phyloP scores from a whole-genome alignment of 2,888 invertebrate species.

The Drosophila anomalipes region DNA sequence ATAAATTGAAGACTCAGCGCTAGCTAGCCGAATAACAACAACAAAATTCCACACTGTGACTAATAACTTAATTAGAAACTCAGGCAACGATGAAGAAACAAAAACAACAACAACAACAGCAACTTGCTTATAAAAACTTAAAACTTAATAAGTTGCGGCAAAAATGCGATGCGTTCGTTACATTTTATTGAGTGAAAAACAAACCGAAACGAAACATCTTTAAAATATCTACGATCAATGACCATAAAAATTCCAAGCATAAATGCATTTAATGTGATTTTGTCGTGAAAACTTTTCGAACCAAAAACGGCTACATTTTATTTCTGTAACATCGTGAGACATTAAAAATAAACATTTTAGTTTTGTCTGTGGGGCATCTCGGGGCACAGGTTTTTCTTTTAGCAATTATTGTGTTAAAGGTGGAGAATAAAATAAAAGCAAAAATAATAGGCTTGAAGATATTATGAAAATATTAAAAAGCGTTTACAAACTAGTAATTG shows the following conservation, averaged over 20 bases:
- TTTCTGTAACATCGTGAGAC: conserved; percentile 36
- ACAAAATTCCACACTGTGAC: conserved; percentile 74
- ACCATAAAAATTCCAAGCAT: conserved; percentile 74
- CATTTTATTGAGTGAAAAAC: conserved; percentile 78
- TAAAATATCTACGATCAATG: conserved; percentile 59
- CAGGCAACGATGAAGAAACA: conserved; percentile 27
- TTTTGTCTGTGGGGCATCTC: conserved; percentile 9
- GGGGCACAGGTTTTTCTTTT: neutral
- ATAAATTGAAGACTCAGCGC: conserved; percentile 37
- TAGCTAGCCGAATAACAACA: conserved; percentile 6
- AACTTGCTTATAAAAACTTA: conserved; percentile 37
- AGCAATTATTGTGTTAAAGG: conserved; percentile 4
- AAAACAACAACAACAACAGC: conserved; percentile 21
- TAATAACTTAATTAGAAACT: conserved; percentile 82
- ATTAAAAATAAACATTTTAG: conserved; percentile 62
- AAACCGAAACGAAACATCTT: conserved; percentile 63
- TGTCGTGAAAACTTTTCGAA: conserved; percentile 30
- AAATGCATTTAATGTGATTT: conserved; percentile 65
- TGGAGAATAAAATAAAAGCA: neutral
- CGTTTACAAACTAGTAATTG: neutral
- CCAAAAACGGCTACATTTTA: conserved; percentile 44
- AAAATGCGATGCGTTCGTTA: conserved; percentile 62
- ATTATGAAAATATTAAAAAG: neutral
- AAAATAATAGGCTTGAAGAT: neutral
- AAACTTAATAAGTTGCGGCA: conserved; percentile 68